phyloP scores from a whole-genome alignment of 2,888 invertebrate genomes.

The Schizotus pectinicornis region DNA sequence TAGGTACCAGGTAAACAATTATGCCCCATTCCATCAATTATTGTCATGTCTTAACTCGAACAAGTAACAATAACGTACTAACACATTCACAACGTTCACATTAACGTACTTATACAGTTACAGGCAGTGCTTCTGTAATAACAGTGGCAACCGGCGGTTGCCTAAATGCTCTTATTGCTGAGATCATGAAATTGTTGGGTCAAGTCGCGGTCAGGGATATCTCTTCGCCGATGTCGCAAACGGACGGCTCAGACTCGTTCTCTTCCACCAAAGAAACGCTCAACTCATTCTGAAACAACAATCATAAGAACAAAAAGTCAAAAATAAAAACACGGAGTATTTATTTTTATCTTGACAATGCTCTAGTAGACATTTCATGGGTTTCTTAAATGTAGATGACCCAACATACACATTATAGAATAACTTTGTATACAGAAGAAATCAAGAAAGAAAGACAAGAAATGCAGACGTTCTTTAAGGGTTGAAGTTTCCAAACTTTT shows the following conservation, averaged over 20 bases:
- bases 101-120: constrained; percentile 35
- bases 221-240: constrained; percentile 38
- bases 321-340: too few species aligned
- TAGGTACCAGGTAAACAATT: constrained; percentile 39
- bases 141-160: constrained; percentile 16
- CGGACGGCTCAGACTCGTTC: constrained; percentile 31
- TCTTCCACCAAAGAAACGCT: constrained; percentile 50
- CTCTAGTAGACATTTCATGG: too few species aligned
- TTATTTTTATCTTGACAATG: too few species aligned
- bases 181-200: constrained; percentile 40
- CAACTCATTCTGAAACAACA: constrained; percentile 52
- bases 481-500: too few species aligned
- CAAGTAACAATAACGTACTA: constrained; percentile 44
- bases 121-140: constrained; percentile 47
- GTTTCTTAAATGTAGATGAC: too few species aligned
- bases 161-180: constrained; percentile 44
- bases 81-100: constrained; percentile 39
- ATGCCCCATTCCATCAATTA: constrained; percentile 55
- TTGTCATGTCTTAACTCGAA: constrained; percentile 54
- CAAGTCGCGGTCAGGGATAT: constrained; percentile 23
- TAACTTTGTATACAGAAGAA: too few species aligned
- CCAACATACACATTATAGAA: too few species aligned
- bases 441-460: too few species aligned
- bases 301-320: neutral
- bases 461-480: too few species aligned